Base-by-base conservation (phyloP, 64 coral and sea anemone species). In the Pocillopora verrucosa region DNA sequence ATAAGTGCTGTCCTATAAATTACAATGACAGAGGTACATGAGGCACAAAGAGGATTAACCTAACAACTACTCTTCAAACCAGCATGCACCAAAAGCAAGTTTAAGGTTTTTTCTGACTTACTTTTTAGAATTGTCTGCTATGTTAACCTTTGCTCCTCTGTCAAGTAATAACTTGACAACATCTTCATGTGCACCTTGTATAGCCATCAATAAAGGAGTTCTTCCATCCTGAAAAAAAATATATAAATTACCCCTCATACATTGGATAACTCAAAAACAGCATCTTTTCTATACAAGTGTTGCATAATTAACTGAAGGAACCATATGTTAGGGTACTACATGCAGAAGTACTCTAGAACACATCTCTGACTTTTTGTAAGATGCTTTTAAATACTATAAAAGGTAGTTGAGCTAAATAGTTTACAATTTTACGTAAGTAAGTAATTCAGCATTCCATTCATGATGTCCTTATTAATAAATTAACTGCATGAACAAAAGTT, bases 81-180 rank as follows among this genome's bases (percentile, higher is more conserved):
- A 51, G 41, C 41, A 51, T 51, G 41, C 7, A 7, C 3, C 3
- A 51, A 7, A 51, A 51, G 41, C 41, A 51, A 51, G 41, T 51
- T 51, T 51, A 51, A 51, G 41, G 3, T 51, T 51, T 51, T 3
- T 7, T 51, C 7, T 51, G 41, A 77, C 90, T 76, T 91, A 98
- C 95, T 98, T 98, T 68, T 98, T 94, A 3, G 96, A 89, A 88
- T 94, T 90, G 68, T 98, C 96, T 56, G 91, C 83, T 26, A 98
- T 92, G 57, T 98, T 98, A 7, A 98, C 96, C 83, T 93, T 94
- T 10, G 96, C 94, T 83, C 96, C 96, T 51, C 72, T 90, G 58
- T 98, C 93, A 38, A 98, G 13, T 36, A 98, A 60, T 1, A 98
- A 73, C 80, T 88, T 79, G 2, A 98, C 93, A 37, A 95, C 84